Evolutionary conservation across 2,113 vertebrate species (phyloP).

Genomic region (Epinephelus fuscoguttatus): DNA sequence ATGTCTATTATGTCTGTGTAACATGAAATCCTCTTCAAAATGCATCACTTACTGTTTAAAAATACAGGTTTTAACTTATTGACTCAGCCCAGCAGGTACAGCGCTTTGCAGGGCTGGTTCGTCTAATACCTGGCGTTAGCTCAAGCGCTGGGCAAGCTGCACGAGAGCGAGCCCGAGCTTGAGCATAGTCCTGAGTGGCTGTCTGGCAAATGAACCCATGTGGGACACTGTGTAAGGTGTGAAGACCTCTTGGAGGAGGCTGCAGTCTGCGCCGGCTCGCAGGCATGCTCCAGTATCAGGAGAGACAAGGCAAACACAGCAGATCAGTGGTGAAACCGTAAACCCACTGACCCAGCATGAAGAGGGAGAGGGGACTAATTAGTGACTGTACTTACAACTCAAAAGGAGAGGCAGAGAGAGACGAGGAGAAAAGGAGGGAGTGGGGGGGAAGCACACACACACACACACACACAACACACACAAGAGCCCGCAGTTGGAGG

Average conservation of each 20-base stretch:
- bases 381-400: conserved; percentile 80
- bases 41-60: background rate
- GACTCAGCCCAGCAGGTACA: conserved; percentile 45
- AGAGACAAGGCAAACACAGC: conserved; percentile 72
- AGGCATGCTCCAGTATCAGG: conserved; percentile 56
- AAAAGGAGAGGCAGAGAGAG: conserved; percentile 48
- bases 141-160: conserved; percentile 26
- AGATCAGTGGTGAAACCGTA: conserved; percentile 68
- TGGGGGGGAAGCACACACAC: conserved; percentile 3
- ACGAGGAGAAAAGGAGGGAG: conserved; percentile 8
- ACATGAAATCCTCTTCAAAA: conserved; percentile 16
- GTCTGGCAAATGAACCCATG: conserved; percentile 55
- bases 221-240: conserved; percentile 60
- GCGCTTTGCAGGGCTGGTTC: conserved; percentile 4
- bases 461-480: conserved; percentile 35
- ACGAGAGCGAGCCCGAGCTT: conserved; percentile 32
- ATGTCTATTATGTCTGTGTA: background rate
- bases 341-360: conserved; percentile 81
- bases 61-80: conserved; percentile 49
- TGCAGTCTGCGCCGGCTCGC: conserved; percentile 36
- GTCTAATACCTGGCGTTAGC: conserved; percentile 33
- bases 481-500: conserved; percentile 73
- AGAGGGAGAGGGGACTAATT: conserved; percentile 80
- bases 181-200: conserved; percentile 45
- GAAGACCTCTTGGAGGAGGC: conserved; percentile 65